phyloP scores from a whole-genome alignment of 64 coral and sea anemone genomes.

The Astreopora myriophthalma region DNA sequence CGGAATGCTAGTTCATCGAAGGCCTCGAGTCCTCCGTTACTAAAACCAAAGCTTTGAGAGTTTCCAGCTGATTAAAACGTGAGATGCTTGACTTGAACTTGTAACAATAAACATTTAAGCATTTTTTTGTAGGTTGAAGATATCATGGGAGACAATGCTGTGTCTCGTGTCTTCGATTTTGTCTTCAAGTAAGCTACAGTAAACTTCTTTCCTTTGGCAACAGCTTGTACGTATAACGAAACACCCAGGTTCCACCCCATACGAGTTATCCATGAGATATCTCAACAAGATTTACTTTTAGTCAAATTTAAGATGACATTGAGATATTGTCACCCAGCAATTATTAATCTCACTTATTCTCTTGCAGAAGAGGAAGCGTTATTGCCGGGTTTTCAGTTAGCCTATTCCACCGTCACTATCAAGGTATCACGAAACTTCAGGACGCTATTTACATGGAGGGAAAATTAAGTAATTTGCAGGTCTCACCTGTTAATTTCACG shows the following conservation, averaged over 20 bases:
- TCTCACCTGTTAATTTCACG: neutral
- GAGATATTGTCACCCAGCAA: too few relatives aligned
- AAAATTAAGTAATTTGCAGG: neutral
- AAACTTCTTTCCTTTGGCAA: neutral
- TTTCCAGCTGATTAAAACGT: too few relatives aligned
- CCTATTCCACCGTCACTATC: conserved; percentile 49
- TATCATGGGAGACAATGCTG: neutral
- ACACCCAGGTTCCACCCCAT: too few relatives aligned
- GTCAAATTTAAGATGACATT: too few relatives aligned
- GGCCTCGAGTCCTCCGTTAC: too few relatives aligned
- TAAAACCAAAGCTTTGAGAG: too few relatives aligned
- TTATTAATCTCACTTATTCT: neutral
- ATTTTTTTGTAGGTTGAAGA: neutral
- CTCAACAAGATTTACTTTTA: too few relatives aligned
- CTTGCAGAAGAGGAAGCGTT: conserved; percentile 79
- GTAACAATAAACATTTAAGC: too few relatives aligned
- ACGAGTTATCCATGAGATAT: too few relatives aligned
- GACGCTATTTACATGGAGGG: conserved; percentile 65
- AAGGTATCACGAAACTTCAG: conserved; percentile 74
- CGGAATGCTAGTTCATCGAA: too few relatives aligned
- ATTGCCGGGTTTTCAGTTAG: conserved; percentile 51
- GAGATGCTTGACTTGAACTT: too few relatives aligned
- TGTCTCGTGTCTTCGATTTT: neutral
- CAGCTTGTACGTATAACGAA: too few relatives aligned
- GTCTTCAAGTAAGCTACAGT: neutral